Evolutionary conservation across 1,140 invertebrate genomes (phyloP), one percentile per base, ranked within the genome.

Genomic region (Pararge aegeria): DNA sequence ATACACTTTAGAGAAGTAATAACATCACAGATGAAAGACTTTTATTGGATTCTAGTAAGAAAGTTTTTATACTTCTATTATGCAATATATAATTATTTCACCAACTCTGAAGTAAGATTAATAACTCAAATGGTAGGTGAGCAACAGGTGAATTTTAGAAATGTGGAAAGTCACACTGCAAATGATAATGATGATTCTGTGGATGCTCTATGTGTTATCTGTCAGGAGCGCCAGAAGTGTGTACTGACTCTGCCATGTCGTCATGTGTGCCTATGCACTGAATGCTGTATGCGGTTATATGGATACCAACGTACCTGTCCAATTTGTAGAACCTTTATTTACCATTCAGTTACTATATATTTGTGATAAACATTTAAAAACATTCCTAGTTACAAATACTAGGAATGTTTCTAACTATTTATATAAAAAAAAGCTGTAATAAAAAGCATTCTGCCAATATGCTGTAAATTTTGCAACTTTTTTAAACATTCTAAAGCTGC

Each of bases 281-380:
- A 89, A 55, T 89, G 87, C 57, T 87, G 83, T 44, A 64, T 80
- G 56, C 59, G 79, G 12, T 58, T 89, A 2, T 89, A 87, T 78
- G 77, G 79, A 15, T 89, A 89, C 56, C 87, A 89, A 63, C 75
- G 87, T 7, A 87, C 87, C 40, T 89, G 87, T 59, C 87, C 87
- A 24, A 87, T 89, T 49, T 89, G 84, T 56, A 78, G 87, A 61
- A 89, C 83, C 62, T 89, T 88, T 66, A 89, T 88, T 54, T 88
- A 89, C 60, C 87, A 87, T 44, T 86, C 87, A 49, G 85, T 87
- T 1, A 86, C 75, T 42, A 77, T 89, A 10, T 87, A 89, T 61
- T 80, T 87, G 73, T 89, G 73, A 62, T 55, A 42, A 18, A 27
- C 29, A 29, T 37, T 54, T 29, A 54, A 54, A 15, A 19, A 9